phyloP scores from a whole-genome alignment of 2,888 invertebrate genomes.

The Acrobasis consociella region DNA sequence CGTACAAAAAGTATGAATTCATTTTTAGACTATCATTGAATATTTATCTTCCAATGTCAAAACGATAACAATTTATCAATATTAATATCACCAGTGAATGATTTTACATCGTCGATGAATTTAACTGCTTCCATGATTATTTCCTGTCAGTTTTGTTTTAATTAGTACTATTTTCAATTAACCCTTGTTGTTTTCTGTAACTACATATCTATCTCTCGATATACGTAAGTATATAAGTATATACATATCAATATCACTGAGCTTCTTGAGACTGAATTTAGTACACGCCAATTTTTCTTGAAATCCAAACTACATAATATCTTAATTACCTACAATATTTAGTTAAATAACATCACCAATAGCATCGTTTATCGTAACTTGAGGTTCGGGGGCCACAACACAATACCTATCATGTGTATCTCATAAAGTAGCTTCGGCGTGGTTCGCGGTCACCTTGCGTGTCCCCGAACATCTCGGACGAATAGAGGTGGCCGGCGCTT shows the following conservation, averaged over 20 bases:
- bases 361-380: conserved; percentile 4
- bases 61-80: conserved; percentile 44
- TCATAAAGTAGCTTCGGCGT: conserved; percentile 1
- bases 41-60: conserved; percentile 62
- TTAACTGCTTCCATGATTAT: conserved; percentile 22
- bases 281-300: background rate
- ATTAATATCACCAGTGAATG: conserved; percentile 9
- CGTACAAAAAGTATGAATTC: conserved; percentile 26
- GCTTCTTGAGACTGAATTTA: too few species aligned
- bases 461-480: conserved; percentile 73
- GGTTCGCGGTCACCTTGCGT: conserved; percentile 71
- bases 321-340: background rate
- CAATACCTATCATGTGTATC: background rate
- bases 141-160: background rate
- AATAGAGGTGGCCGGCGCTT: conserved; percentile 69
- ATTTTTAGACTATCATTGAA: conserved; percentile 48
- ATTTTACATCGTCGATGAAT: conserved; percentile 8
- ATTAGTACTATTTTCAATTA: too few species aligned
- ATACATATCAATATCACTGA: too few species aligned
- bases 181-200: too few species aligned
- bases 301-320: background rate
- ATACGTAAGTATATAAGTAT: too few species aligned
- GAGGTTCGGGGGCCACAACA: conserved; percentile 14
- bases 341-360: conserved; percentile 7
- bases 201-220: too few species aligned